These are phyloP conservation scores for Drosophila buzzatii DNA, from an alignment of 2,888 invertebrate genomes.

Conservation along the genomic window DNA sequence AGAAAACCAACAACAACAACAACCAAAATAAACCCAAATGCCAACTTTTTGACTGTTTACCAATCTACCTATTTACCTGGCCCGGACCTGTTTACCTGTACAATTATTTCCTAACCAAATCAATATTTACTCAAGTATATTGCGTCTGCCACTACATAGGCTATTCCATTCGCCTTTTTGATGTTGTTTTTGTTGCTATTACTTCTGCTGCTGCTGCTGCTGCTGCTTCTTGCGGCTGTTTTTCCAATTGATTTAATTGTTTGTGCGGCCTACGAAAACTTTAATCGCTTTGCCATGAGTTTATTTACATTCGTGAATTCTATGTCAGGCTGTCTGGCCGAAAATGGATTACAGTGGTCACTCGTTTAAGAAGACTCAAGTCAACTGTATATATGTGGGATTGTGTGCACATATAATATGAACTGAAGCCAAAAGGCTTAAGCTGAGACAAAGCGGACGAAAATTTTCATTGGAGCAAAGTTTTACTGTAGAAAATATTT, in stretches of 20 bases:
- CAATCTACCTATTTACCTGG: slow-evolving; percentile 29
- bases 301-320: slow-evolving; percentile 13
- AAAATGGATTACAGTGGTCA: slow-evolving; percentile 5
- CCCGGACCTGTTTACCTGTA: slow-evolving; percentile 51
- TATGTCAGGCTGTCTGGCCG: slow-evolving; percentile 8
- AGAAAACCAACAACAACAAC: background rate
- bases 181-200: background rate
- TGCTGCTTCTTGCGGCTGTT: slow-evolving; percentile 15
- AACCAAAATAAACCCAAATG: background rate
- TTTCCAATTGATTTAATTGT: slow-evolving; percentile 42
- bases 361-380: slow-evolving; percentile 12
- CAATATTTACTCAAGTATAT: slow-evolving; percentile 74
- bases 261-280: slow-evolving; percentile 42
- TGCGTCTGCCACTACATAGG: slow-evolving; percentile 37
- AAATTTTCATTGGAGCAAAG: background rate
- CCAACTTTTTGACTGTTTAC: slow-evolving; percentile 14
- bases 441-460: background rate
- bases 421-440: background rate
- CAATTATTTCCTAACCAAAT: slow-evolving; percentile 70
- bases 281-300: slow-evolving; percentile 40
- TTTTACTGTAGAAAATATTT: background rate
- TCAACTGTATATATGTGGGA: background rate
- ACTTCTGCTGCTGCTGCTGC: background rate
- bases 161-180: background rate
- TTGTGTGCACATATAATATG: background rate